phyloP scores from a whole-genome alignment of 2,113 vertebrate genomes.

The Microcebus ravelobensis region DNA sequence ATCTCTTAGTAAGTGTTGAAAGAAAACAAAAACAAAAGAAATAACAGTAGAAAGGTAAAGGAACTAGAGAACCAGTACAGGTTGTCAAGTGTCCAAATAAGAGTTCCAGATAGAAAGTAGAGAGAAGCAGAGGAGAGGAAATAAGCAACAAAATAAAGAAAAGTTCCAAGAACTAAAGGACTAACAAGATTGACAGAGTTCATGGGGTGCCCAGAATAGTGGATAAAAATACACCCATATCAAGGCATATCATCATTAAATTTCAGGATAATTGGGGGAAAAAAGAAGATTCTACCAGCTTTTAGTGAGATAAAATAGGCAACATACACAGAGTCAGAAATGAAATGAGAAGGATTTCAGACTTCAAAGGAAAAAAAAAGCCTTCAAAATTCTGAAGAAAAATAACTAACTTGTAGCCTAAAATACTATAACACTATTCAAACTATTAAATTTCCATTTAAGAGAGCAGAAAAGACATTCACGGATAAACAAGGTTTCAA shows the following conservation, averaged over 20 bases:
- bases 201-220: background rate
- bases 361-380: background rate
- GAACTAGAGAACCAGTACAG: background rate
- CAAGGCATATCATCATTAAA: background rate
- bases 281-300: background rate
- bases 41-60: background rate
- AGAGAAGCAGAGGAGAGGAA: background rate
- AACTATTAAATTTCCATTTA: background rate
- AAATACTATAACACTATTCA: background rate
- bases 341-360: slow-evolving; percentile 9
- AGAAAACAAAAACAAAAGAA: background rate
- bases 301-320: background rate
- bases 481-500: slow-evolving; percentile 11
- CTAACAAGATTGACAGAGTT: background rate
- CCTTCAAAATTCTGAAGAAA: slow-evolving; percentile 33
- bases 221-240: background rate
- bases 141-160: background rate
- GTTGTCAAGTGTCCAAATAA: background rate
- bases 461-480: background rate
- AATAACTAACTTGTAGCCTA: background rate
- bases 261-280: background rate
- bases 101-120: background rate
- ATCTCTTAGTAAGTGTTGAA: background rate
- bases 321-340: background rate
- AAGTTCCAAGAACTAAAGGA: background rate